These are phyloP conservation scores for Sylvilagus bachmani DNA, from an alignment of 2,113 vertebrate species.

Conservation along the genomic window DNA sequence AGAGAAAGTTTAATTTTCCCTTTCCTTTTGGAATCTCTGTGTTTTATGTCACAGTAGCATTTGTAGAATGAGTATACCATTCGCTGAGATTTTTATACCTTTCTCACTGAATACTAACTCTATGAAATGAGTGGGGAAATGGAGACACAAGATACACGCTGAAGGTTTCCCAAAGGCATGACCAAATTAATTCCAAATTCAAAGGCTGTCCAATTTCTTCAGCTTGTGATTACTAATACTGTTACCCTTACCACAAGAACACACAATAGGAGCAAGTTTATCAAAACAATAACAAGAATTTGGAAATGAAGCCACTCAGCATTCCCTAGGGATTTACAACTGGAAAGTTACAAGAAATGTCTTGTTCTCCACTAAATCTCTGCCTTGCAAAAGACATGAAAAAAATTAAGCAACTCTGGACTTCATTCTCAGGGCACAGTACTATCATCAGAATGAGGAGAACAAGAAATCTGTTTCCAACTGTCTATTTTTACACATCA, in stretches of 20 bases:
- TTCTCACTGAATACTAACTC: not conserved
- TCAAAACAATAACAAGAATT: not conserved
- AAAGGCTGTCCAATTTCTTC: not conserved
- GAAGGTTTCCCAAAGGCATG: not conserved
- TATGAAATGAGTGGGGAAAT: not conserved
- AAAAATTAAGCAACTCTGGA: not conserved
- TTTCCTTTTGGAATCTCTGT: not conserved
- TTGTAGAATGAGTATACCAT: not conserved
- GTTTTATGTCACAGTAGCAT: not conserved
- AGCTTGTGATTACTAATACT: not conserved
- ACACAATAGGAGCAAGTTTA: not conserved
- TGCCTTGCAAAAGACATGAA: not conserved
- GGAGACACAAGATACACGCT: not conserved
- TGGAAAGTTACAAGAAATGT: not conserved
- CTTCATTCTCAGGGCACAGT: not conserved
- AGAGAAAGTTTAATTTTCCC: not conserved
- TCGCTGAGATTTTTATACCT: not conserved
- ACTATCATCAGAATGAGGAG: not conserved
- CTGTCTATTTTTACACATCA: slow-evolving; percentile 7
- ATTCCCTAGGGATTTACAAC: not conserved
- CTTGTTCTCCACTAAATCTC: not conserved
- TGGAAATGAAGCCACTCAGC: not conserved
- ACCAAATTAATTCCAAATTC: not conserved
- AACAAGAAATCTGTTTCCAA: slow-evolving; percentile 42
- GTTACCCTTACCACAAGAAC: not conserved